phyloP scores from a whole-genome alignment of 2,797 vertebrate genomes.

The Liasis olivaceus region DNA sequence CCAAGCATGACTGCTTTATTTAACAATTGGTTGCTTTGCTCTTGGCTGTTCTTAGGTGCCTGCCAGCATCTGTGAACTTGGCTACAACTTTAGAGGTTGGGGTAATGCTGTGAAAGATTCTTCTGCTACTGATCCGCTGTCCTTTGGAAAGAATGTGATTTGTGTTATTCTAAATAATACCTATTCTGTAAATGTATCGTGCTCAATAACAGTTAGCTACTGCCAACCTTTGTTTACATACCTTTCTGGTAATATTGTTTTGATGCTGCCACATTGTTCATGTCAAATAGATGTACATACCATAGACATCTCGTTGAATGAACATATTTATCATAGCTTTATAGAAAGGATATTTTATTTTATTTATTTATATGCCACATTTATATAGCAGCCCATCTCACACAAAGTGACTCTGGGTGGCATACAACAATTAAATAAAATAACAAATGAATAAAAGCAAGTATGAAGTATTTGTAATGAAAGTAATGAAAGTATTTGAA shows the following conservation, averaged over 20 bases:
- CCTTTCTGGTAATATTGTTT: slow-evolving; percentile 66
- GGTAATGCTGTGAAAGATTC: slow-evolving; percentile 51
- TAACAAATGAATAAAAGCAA: no score
- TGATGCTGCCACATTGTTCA: slow-evolving; percentile 58
- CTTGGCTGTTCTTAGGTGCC: slow-evolving; percentile 65
- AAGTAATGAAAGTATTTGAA: slow-evolving; percentile 41
- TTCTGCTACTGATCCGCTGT: slow-evolving; percentile 64
- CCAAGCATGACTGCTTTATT: slow-evolving; percentile 68
- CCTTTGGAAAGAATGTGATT: slow-evolving; percentile 61
- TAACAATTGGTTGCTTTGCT: slow-evolving; percentile 59
- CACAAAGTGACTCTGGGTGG: no score
- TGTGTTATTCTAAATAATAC: slow-evolving; percentile 64
- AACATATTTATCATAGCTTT: neutral
- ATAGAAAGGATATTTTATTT: neutral
- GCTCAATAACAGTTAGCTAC: slow-evolving; percentile 55
- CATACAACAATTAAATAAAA: no score
- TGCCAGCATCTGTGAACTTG: slow-evolving; percentile 57
- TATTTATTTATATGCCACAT: no score
- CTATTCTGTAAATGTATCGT: slow-evolving; percentile 62
- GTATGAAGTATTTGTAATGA: slow-evolving; percentile 73
- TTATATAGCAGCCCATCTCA: no score
- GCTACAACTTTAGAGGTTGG: slow-evolving; percentile 47
- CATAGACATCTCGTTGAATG: slow-evolving; percentile 54
- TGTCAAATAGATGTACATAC: slow-evolving; percentile 66
- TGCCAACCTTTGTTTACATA: slow-evolving; percentile 63